These are phyloP conservation scores for Melanotaenia trifasciata DNA, from an alignment of 2,797 vertebrate species.

Conservation along the genomic window DNA sequence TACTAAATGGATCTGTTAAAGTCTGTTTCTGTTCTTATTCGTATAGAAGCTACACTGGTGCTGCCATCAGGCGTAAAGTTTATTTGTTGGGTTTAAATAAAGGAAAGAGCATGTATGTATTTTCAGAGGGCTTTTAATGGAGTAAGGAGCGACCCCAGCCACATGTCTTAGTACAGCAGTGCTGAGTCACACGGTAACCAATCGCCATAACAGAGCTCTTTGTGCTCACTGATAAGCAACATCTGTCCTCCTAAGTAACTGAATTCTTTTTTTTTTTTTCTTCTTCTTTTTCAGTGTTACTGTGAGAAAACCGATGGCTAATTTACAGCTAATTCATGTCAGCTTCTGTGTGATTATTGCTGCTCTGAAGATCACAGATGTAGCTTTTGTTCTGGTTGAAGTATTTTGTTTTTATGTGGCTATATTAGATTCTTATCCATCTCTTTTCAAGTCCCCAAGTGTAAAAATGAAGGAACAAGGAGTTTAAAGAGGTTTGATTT, in stretches of 20 bases:
- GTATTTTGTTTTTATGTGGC: neutral
- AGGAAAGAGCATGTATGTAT: conserved; percentile 18
- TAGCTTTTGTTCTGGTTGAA: conserved; percentile 5
- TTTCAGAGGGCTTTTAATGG: conserved; percentile 27
- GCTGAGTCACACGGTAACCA: conserved; percentile 74
- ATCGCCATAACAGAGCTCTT: conserved; percentile 66
- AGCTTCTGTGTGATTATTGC: neutral
- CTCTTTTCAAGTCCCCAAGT: conserved; percentile 1
- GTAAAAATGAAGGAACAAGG: conserved; percentile 17
- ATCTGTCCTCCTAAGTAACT: conserved; percentile 74
- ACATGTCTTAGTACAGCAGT: conserved; percentile 45
- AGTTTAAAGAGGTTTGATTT: conserved; percentile 32
- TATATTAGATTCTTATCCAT: conserved; percentile 20
- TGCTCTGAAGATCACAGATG: conserved; percentile 15
- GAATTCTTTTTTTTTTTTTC: conserved; percentile 26
- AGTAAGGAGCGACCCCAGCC: conserved; percentile 39
- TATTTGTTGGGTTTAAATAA: conserved; percentile 1
- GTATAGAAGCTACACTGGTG: neutral
- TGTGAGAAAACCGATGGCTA: conserved; percentile 27
- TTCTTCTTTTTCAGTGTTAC: conserved; percentile 14
- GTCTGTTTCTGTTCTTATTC: neutral
- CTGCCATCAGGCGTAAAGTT: conserved; percentile 6
- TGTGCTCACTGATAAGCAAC: conserved; percentile 72
- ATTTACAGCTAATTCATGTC: conserved; percentile 20
- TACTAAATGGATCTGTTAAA: neutral